phyloP scores from a whole-genome alignment of 2,888 invertebrate genomes.

The Gnatocerus cornutus region DNA sequence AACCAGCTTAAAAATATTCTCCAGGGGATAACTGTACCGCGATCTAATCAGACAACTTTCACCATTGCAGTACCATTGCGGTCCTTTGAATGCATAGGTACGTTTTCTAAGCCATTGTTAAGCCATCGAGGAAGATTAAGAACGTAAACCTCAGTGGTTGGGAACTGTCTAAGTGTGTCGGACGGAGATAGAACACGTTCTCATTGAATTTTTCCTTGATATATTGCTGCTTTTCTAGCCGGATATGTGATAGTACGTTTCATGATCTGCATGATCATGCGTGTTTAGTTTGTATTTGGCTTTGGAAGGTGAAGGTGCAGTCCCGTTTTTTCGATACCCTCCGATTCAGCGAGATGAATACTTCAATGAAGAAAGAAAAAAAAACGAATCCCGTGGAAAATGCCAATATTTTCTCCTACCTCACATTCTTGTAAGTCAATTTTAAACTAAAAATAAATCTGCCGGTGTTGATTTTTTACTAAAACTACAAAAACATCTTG shows the following conservation, averaged over 20 bases:
- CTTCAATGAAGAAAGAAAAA: constrained; percentile 50
- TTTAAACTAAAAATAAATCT: background rate
- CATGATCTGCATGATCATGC: constrained; percentile 40
- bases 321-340: constrained; percentile 4
- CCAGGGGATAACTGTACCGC: background rate
- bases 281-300: constrained; percentile 41
- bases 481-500: no score
- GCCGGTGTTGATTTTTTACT: no score
- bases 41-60: background rate
- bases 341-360: constrained; percentile 38
- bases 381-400: constrained; percentile 57
- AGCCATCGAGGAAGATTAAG: background rate
- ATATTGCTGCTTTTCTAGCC: constrained; percentile 25
- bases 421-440: constrained; percentile 60
- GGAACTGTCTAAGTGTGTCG: background rate
- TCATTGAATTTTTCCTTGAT: constrained; percentile 39
- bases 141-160: background rate
- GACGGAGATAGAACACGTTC: constrained; percentile 31
- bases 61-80: background rate
- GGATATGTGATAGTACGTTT: constrained; percentile 39
- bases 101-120: background rate
- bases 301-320: constrained; percentile 22
- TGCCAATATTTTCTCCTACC: constrained; percentile 55
- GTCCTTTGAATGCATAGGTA: background rate
- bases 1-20: background rate